These are phyloP conservation scores for Agrenia bidenticulata DNA, from an alignment of 2,888 invertebrate genomes.

Conservation along the genomic window DNA sequence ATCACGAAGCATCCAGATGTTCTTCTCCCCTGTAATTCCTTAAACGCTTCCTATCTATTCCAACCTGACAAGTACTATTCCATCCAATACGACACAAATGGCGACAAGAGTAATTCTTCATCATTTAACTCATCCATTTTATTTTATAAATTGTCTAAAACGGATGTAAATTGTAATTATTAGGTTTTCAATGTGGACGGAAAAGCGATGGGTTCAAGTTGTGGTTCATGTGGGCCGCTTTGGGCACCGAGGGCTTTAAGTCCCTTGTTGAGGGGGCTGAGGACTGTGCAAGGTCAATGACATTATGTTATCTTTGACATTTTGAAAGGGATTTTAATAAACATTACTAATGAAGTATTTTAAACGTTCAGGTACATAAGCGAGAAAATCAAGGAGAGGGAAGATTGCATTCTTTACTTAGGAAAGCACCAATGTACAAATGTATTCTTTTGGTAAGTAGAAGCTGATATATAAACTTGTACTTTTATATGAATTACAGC, in stretches of 20 bases:
- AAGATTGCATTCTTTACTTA: conserved; percentile 67
- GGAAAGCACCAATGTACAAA: conserved; percentile 72
- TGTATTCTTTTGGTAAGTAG: conserved; percentile 71
- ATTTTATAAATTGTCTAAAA: background rate
- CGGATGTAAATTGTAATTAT: conserved; percentile 52
- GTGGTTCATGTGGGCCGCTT: conserved; percentile 88
- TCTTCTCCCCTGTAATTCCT: conserved; percentile 69
- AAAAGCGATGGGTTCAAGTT: conserved; percentile 90
- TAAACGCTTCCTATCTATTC: conserved; percentile 74
- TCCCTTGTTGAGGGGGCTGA: conserved; percentile 67
- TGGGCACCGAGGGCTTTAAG: conserved; percentile 66
- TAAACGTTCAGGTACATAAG: conserved; percentile 64
- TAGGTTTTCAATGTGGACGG: conserved; percentile 80
- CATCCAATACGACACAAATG: conserved; percentile 70
- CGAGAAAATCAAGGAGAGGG: conserved; percentile 59
- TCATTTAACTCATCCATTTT: background rate
- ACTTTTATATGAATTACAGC: background rate
- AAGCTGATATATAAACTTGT: conserved; percentile 61
- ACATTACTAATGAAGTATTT: too few species aligned
- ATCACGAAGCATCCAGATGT: conserved; percentile 64
- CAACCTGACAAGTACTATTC: conserved; percentile 84
- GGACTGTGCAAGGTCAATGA: conserved; percentile 62
- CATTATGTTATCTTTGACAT: too few species aligned
- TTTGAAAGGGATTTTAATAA: too few species aligned
- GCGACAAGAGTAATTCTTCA: conserved; percentile 72